Conservation (phyloP, 2,797 vertebrate genomes). For the Oceanodroma leucorhoa region DNA sequence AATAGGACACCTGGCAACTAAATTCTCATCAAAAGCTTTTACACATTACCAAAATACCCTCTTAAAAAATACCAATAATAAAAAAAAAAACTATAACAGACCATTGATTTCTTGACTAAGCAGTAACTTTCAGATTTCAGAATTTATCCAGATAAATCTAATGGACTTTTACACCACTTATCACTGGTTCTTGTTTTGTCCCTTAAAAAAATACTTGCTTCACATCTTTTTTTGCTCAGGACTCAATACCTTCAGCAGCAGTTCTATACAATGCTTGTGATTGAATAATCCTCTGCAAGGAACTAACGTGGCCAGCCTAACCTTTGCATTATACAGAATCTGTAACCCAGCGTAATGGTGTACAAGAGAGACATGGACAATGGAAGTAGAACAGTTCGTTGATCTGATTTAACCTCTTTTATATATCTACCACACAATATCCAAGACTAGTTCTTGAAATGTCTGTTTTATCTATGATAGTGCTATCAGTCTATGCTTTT, state of each 20-base stretch:
- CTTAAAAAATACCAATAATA: background rate
- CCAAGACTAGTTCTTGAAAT: background rate
- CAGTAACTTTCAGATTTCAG: background rate
- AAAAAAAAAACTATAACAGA: background rate
- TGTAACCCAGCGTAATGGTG: background rate
- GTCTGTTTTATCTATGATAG: background rate
- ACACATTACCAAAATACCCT: background rate
- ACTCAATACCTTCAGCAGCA: background rate
- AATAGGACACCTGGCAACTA: background rate
- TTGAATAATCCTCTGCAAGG: background rate
- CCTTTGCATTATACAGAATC: background rate
- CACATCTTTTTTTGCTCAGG: background rate
- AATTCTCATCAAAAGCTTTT: background rate
- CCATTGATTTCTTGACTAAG: background rate
- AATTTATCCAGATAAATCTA: background rate
- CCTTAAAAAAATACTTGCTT: background rate
- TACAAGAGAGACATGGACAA: background rate
- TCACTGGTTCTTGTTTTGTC: background rate
- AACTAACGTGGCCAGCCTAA: accelerated
- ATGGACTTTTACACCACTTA: background rate
- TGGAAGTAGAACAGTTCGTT: background rate
- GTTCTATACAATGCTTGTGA: background rate
- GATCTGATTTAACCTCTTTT: background rate
- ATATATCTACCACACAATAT: background rate
- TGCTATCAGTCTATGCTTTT: background rate